phyloP scores from a whole-genome alignment of 2,888 invertebrate genomes.

The Gastracanthus pulcherrimus region DNA sequence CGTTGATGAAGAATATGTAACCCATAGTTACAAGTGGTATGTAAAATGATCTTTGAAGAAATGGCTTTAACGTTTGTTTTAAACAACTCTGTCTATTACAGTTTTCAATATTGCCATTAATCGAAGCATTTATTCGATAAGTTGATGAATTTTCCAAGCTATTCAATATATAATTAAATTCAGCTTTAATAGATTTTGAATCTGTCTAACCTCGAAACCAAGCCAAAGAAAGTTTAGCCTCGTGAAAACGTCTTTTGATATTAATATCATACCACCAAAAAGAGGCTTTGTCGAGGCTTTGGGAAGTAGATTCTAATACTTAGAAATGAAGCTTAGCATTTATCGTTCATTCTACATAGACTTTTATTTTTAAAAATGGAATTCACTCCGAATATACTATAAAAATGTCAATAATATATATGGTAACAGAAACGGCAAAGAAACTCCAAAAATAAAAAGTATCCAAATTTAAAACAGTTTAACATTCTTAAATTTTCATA shows the following conservation, averaged over 20 bases:
- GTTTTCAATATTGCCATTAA: neutral
- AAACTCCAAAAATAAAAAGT: too few species aligned
- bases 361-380: neutral
- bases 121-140: neutral
- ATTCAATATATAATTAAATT: neutral
- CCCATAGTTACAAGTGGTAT: neutral
- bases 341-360: neutral
- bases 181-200: neutral
- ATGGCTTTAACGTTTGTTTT: neutral
- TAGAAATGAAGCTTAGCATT: neutral
- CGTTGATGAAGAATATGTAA: neutral
- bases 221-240: neutral
- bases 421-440: neutral
- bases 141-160: neutral
- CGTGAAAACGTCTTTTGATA: neutral
- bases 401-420: too few species aligned
- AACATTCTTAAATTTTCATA: too few species aligned
- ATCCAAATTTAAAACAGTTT: too few species aligned
- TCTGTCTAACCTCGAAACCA: neutral
- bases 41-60: neutral
- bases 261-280: too few species aligned
- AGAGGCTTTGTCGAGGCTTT: neutral
- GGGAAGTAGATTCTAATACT: neutral
- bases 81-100: neutral
- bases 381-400: too few species aligned